Conservation (phyloP, 2,113 vertebrate genomes). For the Notarius lentiginosus region DNA sequence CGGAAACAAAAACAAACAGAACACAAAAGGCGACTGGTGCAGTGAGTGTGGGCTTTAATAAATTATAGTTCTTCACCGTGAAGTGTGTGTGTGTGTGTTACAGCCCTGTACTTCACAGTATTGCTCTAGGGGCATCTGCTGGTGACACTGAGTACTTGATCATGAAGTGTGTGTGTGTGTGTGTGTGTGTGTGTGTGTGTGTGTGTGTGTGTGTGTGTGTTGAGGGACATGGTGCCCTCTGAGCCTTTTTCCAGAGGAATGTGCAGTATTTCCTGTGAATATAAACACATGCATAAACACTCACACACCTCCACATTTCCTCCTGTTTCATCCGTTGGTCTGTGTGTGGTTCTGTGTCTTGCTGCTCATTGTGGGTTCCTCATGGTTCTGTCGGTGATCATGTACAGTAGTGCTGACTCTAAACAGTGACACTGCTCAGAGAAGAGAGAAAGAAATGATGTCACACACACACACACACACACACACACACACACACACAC, state of each 20-base stretch:
- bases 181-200: not conserved
- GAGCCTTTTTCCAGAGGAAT: slow-evolving; percentile 46
- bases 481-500: too few relatives aligned
- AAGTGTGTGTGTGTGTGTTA: slow-evolving; percentile 1
- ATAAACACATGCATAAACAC: slow-evolving; percentile 53
- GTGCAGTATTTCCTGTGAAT: slow-evolving; percentile 49
- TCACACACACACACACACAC: too few relatives aligned
- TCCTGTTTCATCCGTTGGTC: not conserved
- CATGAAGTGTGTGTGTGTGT: not conserved
- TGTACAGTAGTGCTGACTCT: not conserved
- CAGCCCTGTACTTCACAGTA: not conserved
- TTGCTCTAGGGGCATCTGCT: slow-evolving; percentile 39
- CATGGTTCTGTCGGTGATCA: not conserved
- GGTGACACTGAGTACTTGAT: slow-evolving; percentile 45
- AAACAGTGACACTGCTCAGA: not conserved
- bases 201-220: not conserved
- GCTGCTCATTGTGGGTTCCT: not conserved
- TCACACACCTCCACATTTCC: slow-evolving; percentile 13
- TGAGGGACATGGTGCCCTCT: slow-evolving; percentile 25
- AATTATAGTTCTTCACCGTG: not conserved
- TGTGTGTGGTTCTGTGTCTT: not conserved
- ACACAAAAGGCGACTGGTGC: slow-evolving; percentile 1
- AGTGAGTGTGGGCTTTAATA: not conserved
- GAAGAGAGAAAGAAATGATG: not conserved
- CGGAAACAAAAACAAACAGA: slow-evolving; percentile 31